These are phyloP conservation scores for Oligia strigilis DNA, from an alignment of 2,888 invertebrate species.

Conservation along the genomic window DNA sequence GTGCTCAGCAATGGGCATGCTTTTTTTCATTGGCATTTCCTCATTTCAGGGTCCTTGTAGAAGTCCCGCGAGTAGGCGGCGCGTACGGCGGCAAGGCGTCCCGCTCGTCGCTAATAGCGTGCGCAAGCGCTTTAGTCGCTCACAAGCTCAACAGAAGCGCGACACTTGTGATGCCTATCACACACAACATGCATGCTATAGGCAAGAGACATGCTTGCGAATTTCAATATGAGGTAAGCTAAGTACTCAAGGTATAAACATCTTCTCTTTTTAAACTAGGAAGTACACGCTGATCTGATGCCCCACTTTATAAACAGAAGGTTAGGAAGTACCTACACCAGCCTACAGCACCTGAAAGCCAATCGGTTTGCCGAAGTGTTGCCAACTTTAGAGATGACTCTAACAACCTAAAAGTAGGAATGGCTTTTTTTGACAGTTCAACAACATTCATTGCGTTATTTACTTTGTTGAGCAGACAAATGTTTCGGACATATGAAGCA, in stretches of 20 bases:
- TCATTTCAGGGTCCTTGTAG: conserved; percentile 92
- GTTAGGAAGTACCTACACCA: neutral
- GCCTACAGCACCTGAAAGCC: neutral
- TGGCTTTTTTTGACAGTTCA: neutral
- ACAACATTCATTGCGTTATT: neutral
- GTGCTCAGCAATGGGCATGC: neutral
- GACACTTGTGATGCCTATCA: conserved; percentile 91
- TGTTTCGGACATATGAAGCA: neutral
- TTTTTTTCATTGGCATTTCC: neutral
- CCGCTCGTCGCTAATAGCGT: conserved; percentile 90
- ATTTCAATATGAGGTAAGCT: conserved; percentile 91
- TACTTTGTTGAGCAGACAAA: neutral
- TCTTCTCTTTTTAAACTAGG: neutral
- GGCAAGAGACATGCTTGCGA: conserved; percentile 90
- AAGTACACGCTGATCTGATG: neutral
- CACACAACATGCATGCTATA: conserved; percentile 91
- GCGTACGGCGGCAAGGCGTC: conserved; percentile 95
- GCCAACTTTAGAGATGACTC: neutral
- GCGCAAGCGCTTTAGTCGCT: conserved; percentile 93
- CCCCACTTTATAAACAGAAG: neutral
- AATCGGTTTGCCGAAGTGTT: neutral
- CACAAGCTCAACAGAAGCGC: conserved; percentile 91
- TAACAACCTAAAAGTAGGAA: neutral
- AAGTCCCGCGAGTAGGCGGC: conserved; percentile 94
- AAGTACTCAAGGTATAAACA: neutral